Evolutionary conservation across 2,113 vertebrate genomes (phyloP).

Genomic region (Dasyprocta punctata): DNA sequence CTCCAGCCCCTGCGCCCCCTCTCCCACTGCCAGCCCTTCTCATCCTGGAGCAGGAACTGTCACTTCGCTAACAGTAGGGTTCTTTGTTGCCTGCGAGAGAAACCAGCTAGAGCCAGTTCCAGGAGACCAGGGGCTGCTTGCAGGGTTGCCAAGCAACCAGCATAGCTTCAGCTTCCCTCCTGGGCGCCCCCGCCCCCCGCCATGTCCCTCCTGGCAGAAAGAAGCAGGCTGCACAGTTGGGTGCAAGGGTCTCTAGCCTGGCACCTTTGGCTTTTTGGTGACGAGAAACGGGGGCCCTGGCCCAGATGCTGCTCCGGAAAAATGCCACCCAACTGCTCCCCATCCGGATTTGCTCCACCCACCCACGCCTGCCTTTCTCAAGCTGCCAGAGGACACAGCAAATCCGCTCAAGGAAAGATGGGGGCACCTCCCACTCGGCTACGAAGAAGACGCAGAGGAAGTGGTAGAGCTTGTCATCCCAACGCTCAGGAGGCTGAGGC

Average conservation of each 20-base stretch:
- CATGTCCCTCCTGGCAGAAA: not conserved
- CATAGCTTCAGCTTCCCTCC: no score
- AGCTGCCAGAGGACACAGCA: not conserved
- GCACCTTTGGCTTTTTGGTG: not conserved
- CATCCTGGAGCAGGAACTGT: not conserved
- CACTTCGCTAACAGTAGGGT: not conserved
- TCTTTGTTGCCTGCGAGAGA: not conserved
- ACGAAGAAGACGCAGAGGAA: not conserved
- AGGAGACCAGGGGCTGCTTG: not conserved
- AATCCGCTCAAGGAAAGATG: not conserved
- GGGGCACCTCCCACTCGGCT: not conserved
- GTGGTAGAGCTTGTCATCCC: not conserved
- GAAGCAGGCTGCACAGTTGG: not conserved
- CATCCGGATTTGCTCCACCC: not conserved
- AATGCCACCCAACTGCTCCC: not conserved
- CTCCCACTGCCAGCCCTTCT: not conserved
- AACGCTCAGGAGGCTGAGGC: not conserved
- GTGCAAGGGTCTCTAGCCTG: not conserved
- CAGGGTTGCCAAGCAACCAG: not conserved
- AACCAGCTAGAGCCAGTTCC: not conserved
- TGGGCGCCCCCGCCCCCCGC: not conserved
- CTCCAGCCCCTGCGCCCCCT: not conserved
- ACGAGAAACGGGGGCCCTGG: not conserved
- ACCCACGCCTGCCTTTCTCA: not conserved
- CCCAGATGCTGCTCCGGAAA: not conserved